Conservation (phyloP, 2,797 vertebrate genomes). For the Eulemur rubriventer region DNA sequence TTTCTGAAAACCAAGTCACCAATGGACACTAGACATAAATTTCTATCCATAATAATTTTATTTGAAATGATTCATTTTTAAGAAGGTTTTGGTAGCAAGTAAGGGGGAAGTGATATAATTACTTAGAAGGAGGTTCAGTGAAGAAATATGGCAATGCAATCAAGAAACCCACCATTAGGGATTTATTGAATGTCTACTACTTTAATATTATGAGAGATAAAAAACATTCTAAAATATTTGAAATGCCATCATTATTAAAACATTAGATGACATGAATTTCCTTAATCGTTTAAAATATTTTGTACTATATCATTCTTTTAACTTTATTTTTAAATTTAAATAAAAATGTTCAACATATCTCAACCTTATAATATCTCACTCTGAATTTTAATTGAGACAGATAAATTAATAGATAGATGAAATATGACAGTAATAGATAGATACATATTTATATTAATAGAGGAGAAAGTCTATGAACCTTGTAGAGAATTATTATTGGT, state of each 20-base stretch:
- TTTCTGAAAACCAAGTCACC: slow-evolving; percentile 17
- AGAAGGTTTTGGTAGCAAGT: not conserved
- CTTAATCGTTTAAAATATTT: not conserved
- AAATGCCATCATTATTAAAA: not conserved
- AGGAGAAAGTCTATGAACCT: not conserved
- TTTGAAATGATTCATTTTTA: slow-evolving; percentile 33
- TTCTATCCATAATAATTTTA: not conserved
- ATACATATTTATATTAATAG: not conserved
- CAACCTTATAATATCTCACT: not conserved
- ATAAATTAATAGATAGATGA: not conserved
- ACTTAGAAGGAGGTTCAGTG: not conserved
- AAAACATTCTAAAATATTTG: not conserved
- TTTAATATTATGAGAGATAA: not conserved
- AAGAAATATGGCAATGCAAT: not conserved
- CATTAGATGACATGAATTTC: not conserved
- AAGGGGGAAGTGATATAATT: not conserved
- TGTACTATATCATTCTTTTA: not conserved
- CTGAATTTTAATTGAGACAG: not conserved
- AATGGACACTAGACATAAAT: not conserved
- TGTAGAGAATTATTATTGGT: not conserved
- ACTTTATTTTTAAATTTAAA: not conserved
- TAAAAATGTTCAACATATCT: not conserved
- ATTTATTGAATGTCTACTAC: not conserved
- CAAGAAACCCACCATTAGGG: not conserved
- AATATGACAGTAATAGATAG: not conserved